A percentile compares a stretch with the other conserved stretches of the same genome.
phyloP scores from a whole-genome alignment of 2,113 vertebrate genomes.

The Xenopus tropicalis region UCB_Xtro_10.0 CM004447.2:105467501-105468000 shows the following conservation, averaged over 20 bases:
- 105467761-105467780: not conserved
- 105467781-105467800: too few species aligned
- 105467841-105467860: too few species aligned
- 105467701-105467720: slow-evolving; percentile 54
- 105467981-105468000: too few species aligned
- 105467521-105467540: slow-evolving; percentile 48
- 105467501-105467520: slow-evolving; percentile 39
- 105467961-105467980: too few species aligned
- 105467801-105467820: too few species aligned
- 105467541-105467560: slow-evolving; percentile 53
- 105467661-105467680: slow-evolving; percentile 49
- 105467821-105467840: too few species aligned
- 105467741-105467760: slow-evolving; percentile 43
- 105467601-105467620: slow-evolving; percentile 50
- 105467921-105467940: too few species aligned
- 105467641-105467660: slow-evolving; percentile 48
- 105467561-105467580: slow-evolving; percentile 47
- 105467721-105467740: slow-evolving; percentile 58
- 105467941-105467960: too few species aligned
- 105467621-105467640: slow-evolving; percentile 62
- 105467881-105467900: too few species aligned
- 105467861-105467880: too few species aligned
- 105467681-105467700: slow-evolving; percentile 65
- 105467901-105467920: too few species aligned
- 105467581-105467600: slow-evolving; percentile 53